Evolutionary conservation across 1,140 invertebrate genomes (phyloP).

Genomic region (Heliothis subflexa): DNA sequence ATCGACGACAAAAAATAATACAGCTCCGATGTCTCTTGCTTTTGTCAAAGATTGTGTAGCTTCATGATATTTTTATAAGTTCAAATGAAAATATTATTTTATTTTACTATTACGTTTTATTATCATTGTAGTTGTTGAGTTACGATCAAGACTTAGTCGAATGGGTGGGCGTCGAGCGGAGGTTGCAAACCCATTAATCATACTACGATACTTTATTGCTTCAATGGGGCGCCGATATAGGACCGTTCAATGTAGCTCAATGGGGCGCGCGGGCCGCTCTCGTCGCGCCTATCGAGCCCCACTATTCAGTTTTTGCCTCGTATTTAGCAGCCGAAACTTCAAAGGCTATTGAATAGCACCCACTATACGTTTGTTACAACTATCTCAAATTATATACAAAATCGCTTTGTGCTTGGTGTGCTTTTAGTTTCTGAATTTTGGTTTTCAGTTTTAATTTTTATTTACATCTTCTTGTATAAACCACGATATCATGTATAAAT

Average conservation of each 20-base stretch:
- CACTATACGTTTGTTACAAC: not conserved
- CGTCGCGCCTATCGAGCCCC: conserved; percentile 10
- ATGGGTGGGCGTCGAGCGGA: conserved; percentile 68
- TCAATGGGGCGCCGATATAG: conserved; percentile 71
- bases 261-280: conserved; percentile 49
- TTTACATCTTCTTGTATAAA: too few relatives aligned
- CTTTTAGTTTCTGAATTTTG: too few relatives aligned
- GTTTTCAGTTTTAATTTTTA: too few relatives aligned
- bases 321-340: conserved; percentile 1
- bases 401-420: too few relatives aligned
- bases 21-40: too few relatives aligned
- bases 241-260: conserved; percentile 57
- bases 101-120: conserved; percentile 25
- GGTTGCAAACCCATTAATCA: conserved; percentile 76
- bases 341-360: not conserved
- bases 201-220: conserved; percentile 77
- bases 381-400: not conserved
- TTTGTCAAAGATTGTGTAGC: too few relatives aligned
- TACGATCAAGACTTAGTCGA: conserved; percentile 60
- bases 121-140: conserved; percentile 57
- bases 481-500: too few relatives aligned
- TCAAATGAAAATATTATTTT: not conserved
- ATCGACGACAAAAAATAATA: not conserved
- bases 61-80: not conserved
- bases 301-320: conserved; percentile 21